Evolutionary conservation across 2,113 vertebrate species (phyloP), one percentile per base, ranked within the genome.

Genomic region (Taurulus bubalis): DNA sequence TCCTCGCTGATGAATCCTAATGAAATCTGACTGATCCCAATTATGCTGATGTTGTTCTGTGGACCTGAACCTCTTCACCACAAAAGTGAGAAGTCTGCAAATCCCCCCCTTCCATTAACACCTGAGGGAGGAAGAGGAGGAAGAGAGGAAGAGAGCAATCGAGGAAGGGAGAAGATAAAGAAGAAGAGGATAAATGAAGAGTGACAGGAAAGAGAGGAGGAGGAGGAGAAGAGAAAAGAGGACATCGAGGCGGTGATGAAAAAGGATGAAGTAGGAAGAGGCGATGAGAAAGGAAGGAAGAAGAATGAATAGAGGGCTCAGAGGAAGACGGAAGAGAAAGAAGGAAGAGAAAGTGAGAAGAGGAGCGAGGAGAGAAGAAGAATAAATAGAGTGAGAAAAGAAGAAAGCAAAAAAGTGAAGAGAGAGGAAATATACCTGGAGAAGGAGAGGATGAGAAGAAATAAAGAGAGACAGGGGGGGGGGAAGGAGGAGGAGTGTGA

Each of bases 41-140:
- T 91, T 91, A 89, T 89, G 91, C 88, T 89, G 90, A 91, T 90
- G 86, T 90, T 89, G 88, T 89, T 92, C 90, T 85, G 73, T 87
- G 84, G 88, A 91, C 85, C 88, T 85, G 47, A 91, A 89, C 88
- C 86, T 86, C 74, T 75, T 87, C 71, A 80, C 76, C 60, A 16
- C 77, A 87, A 84, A 88, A 84, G 42, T 85, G 84, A 91, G 79
- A 84, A 80, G 82, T 91, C 87, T 82, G 87, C 90, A 91, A 82
- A 86, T 76, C 78, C 69, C 74, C 30, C 45, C 70, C 78, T 72
- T 85, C 36, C 88, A 87, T 83, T 82, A 80, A 86, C 73, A 80
- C 88, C 83, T 77, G 77, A 62, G 81, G 81, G 82, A 68, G 80
- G 34, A 38, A 11, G 11, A 1, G 16, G 49, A 53, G 49, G 47